Evolutionary conservation across 2,888 invertebrate species (phyloP).

Genomic region (Hydraecia micacea): DNA sequence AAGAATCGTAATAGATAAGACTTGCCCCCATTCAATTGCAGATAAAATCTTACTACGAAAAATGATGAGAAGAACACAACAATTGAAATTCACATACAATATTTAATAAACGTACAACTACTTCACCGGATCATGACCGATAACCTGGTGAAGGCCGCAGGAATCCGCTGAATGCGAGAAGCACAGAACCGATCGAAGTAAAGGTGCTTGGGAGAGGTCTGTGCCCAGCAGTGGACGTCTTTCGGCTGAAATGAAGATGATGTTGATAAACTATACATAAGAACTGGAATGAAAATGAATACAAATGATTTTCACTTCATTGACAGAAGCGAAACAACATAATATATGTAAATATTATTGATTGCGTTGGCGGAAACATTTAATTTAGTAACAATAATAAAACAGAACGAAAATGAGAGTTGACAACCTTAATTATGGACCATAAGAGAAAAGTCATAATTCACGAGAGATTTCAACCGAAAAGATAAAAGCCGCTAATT

Average conservation of each 20-base stretch:
- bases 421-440: conserved; percentile 45
- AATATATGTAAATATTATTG: background rate
- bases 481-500: conserved; percentile 57
- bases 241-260: background rate
- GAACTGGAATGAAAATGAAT: background rate
- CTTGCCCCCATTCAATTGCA: background rate
- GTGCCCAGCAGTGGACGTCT: background rate
- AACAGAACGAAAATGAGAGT: conserved; percentile 48
- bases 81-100: background rate
- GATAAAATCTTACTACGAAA: background rate
- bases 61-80: background rate
- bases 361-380: conserved; percentile 37
- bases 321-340: background rate
- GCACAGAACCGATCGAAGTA: background rate
- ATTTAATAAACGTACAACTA: too few relatives aligned
- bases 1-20: background rate
- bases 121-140: background rate
- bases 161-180: background rate
- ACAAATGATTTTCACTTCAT: background rate
- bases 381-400: conserved; percentile 38
- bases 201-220: background rate
- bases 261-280: background rate
- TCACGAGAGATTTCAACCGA: conserved; percentile 34
- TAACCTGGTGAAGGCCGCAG: background rate
- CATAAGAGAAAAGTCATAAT: conserved; percentile 40